Evolutionary conservation across 2,113 vertebrate species (phyloP).

Genomic region (Centropus bengalensis): DNA sequence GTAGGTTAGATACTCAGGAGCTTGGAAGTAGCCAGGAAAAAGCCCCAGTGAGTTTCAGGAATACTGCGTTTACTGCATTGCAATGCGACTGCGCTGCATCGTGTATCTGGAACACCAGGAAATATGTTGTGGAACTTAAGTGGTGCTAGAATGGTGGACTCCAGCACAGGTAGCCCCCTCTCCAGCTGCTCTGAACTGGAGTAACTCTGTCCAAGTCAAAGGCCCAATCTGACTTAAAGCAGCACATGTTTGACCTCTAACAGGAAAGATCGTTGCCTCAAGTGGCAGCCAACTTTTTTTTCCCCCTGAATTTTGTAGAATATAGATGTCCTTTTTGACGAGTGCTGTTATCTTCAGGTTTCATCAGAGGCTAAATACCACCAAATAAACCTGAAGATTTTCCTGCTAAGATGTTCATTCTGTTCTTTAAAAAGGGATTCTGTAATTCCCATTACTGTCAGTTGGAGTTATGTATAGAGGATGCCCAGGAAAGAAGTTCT

Average conservation of each 20-base stretch:
- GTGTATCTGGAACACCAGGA: no score
- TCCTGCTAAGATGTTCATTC: not conserved
- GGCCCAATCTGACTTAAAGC: not conserved
- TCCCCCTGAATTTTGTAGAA: not conserved
- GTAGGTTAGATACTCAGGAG: no score
- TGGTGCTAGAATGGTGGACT: not conserved
- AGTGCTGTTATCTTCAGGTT: not conserved
- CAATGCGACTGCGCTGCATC: accelerated
- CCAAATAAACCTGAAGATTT: not conserved
- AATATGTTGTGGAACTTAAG: no score
- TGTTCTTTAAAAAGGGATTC: not conserved
- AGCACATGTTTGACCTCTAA: not conserved
- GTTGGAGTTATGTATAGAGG: not conserved
- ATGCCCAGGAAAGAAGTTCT: not conserved
- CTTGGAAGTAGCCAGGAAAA: not conserved
- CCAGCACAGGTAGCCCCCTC: not conserved
- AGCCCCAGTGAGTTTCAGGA: not conserved
- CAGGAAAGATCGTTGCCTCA: not conserved
- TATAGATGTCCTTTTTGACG: not conserved
- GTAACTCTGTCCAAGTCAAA: not conserved
- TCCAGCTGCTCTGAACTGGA: accelerated
- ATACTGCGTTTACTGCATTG: not conserved
- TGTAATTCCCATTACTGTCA: not conserved
- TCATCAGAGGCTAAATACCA: not conserved
- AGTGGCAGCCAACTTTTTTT: not conserved